These are phyloP conservation scores for Mustela lutreola DNA, from an alignment of 2,113 vertebrate genomes.

Conservation along the genomic window DNA sequence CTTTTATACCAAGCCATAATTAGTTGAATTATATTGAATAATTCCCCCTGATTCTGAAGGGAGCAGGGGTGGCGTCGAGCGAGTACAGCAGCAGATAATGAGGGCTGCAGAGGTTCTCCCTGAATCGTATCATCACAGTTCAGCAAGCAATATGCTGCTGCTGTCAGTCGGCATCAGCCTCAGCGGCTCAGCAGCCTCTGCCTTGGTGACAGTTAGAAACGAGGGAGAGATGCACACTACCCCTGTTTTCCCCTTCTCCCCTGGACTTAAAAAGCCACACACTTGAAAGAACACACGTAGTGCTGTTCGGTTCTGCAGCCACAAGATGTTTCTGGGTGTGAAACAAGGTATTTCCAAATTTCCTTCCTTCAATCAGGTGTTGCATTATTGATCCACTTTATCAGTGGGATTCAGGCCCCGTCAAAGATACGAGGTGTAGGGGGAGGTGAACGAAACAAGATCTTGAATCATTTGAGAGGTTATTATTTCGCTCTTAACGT, in stretches of 20 bases:
- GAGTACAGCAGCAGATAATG: not conserved
- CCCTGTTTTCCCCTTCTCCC: not conserved
- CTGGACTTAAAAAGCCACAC: constrained; percentile 1
- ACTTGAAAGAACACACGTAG: not conserved
- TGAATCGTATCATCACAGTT: not conserved
- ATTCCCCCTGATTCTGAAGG: constrained; percentile 1
- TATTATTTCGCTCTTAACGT: constrained; percentile 44
- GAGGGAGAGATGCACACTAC: not conserved
- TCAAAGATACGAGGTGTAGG: not conserved
- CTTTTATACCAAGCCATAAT: constrained; percentile 54
- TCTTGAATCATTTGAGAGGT: constrained; percentile 6
- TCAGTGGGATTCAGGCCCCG: not conserved
- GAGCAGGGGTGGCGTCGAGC: not conserved
- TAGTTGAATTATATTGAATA: constrained; percentile 70
- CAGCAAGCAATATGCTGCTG: not conserved
- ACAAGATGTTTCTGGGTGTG: not conserved
- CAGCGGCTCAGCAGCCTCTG: not conserved
- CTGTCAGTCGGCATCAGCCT: constrained; percentile 45
- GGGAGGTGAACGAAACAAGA: not conserved
- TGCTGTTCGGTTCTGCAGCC: not conserved
- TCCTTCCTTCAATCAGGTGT: not conserved
- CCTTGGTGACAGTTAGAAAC: constrained; percentile 13
- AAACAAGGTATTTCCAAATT: constrained; percentile 53
- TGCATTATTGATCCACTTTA: constrained; percentile 55
- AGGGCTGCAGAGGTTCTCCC: not conserved